A percentile compares a stretch with the other conserved stretches of the same genome.
Evolutionary conservation across 2,113 vertebrate species (phyloP).

Genomic region (Perca schrenkii): DNA sequence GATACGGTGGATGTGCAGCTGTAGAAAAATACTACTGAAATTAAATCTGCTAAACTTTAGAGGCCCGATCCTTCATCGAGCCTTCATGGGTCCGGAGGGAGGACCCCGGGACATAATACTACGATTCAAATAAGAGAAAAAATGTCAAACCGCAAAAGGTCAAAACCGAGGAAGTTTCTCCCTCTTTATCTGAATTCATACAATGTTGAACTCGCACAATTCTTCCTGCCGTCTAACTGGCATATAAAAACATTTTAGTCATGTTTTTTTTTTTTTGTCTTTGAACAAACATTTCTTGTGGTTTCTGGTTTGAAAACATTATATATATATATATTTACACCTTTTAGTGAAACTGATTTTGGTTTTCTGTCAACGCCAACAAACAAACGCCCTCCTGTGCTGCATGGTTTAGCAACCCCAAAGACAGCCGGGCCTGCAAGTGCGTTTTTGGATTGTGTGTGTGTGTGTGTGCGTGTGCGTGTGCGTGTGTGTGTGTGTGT

Average conservation of each 20-base stretch:
- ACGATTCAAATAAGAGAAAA: constrained; percentile 46
- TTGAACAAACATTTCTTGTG: constrained; percentile 51
- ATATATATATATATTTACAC: constrained; percentile 78
- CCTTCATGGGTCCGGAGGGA: background rate
- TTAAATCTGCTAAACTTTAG: constrained; percentile 26
- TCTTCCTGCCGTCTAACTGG: constrained; percentile 57
- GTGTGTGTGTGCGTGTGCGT: constrained; percentile 26
- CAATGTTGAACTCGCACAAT: constrained; percentile 5
- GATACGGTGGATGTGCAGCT: constrained; percentile 34
- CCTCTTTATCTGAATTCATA: constrained; percentile 46
- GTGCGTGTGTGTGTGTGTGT: constrained; percentile 16
- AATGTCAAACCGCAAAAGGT: constrained; percentile 55
- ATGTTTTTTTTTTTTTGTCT: constrained; percentile 41
- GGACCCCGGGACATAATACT: constrained; percentile 31
- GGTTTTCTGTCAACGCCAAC: constrained; percentile 76
- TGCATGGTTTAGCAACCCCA: constrained; percentile 27
- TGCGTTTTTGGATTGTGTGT: background rate
- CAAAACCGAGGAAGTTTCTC: constrained; percentile 52
- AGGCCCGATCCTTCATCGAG: background rate
- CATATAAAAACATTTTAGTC: constrained; percentile 77
- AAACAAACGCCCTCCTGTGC: constrained; percentile 26
- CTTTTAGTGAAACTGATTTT: constrained; percentile 79
- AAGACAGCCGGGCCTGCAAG: constrained; percentile 21
- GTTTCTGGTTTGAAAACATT: constrained; percentile 60
- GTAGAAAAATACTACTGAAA: constrained; percentile 65